A percentile compares a stretch with the other conserved stretches of the same genome.
phyloP scores from a whole-genome alignment of 2,113 vertebrate genomes.

The Delphinus delphis region DNA sequence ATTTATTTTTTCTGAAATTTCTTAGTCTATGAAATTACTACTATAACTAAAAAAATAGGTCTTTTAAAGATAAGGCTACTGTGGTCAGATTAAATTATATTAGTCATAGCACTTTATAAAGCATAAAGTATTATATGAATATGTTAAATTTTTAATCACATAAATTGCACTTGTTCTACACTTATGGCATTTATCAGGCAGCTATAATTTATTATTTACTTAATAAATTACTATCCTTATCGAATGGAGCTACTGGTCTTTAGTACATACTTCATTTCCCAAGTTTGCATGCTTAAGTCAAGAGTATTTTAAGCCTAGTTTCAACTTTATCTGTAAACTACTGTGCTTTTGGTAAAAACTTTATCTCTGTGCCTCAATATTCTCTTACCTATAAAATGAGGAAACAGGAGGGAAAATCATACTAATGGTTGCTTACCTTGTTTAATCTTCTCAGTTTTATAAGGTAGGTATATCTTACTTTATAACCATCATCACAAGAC shows the following conservation, averaged over 20 bases:
- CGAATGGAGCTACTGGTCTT: not conserved
- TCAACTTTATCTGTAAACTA: not conserved
- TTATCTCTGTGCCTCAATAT: not conserved
- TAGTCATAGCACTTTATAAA: slow-evolving; percentile 8
- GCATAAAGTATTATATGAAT: not conserved
- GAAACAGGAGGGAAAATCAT: not conserved
- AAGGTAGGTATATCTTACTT: not conserved
- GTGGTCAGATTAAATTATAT: not conserved
- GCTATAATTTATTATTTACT: not conserved
- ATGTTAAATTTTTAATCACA: not conserved
- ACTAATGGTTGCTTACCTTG: not conserved
- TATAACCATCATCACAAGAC: not conserved
- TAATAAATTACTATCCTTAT: not conserved
- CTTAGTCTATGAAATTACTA: not conserved
- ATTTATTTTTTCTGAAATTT: not conserved
- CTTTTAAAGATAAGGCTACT: not conserved
- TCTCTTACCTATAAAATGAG: not conserved
- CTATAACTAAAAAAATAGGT: not conserved
- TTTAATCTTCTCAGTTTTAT: not conserved
- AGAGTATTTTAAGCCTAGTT: not conserved
- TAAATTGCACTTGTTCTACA: not conserved
- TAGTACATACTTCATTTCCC: not conserved
- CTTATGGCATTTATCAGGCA: not conserved
- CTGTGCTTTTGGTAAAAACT: not conserved
- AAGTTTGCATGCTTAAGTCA: not conserved